Base-by-base conservation (phyloP, 1,140 invertebrate genomes). In the Pogonomyrmex californicus region DNA sequence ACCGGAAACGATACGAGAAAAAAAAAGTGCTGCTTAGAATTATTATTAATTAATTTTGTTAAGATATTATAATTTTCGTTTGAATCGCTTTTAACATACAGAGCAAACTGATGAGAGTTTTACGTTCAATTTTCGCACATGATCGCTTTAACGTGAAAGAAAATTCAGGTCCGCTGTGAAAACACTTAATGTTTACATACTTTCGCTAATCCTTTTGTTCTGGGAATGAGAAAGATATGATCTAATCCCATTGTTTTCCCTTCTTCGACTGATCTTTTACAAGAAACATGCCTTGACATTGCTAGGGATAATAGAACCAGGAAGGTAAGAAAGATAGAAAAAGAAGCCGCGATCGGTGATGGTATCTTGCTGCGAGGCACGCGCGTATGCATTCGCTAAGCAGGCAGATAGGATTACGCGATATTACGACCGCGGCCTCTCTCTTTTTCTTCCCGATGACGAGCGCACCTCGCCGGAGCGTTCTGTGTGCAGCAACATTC, bases 401-500 rank as follows among this genome's bases (percentile, higher is more conserved):
- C 62, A 86, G 85, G 56, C 65, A 58, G 73, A 47, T 83, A 56
- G 87, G 70, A 88, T 88, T 78, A 88, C 86, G 79, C 71, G 83
- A 78, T 65, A 88, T 88, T 68, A 88, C 79, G 54, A 78, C 36
- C 70, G 58, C 4, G 44, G 5, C 73, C n/a, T 68, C 77, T 76
- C 63, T 23, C 38, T 33, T 41, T 73, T n/a, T 76, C 36, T 85
- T 47, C 44, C 6, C 41, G 23, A 7, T 14, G 58, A 62, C 36
- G 66, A 63, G n/a, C 44, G 51, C 76, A 23, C 23, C 23, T 23
- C 23, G 23, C 23, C 23, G 44, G 63, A 65, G 54, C 47, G 54
- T 47, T 81, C 54, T 47, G 38, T 12, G 75, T 54, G 33, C 33
- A 68, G 85, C 85, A 60, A 86, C 83, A 90, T 90, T 83, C 92